Evolutionary conservation across 2,888 invertebrate species (phyloP).

Genomic region (Dynastes tityus): DNA sequence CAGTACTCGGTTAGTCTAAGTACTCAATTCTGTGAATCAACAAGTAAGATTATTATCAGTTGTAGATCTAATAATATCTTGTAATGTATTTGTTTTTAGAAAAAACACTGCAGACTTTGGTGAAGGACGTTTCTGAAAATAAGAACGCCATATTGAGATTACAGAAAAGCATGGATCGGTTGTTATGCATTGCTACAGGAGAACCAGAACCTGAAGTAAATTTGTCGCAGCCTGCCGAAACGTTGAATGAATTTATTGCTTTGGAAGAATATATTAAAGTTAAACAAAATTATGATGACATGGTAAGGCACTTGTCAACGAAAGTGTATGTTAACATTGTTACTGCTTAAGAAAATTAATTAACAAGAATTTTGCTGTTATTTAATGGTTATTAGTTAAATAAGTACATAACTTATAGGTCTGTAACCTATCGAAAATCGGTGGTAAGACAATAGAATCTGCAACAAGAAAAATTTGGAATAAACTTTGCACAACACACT

Average conservation of each 20-base stretch:
- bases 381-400: too few relatives aligned
- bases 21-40: constrained; percentile 43
- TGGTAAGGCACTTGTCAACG: constrained; percentile 37
- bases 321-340: neutral
- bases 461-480: constrained; percentile 53
- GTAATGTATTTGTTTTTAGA: constrained; percentile 38
- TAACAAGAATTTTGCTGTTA: too few relatives aligned
- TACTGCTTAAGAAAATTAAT: neutral
- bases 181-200: constrained; percentile 51
- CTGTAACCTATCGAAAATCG: constrained; percentile 48
- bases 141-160: constrained; percentile 41
- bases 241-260: constrained; percentile 50
- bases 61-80: neutral
- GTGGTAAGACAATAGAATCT: constrained; percentile 52
- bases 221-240: constrained; percentile 49
- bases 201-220: constrained; percentile 52
- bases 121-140: constrained; percentile 44
- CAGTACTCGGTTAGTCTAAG: constrained; percentile 19
- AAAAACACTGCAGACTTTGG: constrained; percentile 46
- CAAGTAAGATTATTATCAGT: constrained; percentile 39
- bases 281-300: constrained; percentile 50
- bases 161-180: constrained; percentile 50
- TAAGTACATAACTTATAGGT: constrained; percentile 26
- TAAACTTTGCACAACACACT: constrained; percentile 50
- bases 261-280: constrained; percentile 53